Conservation (phyloP, 2,888 invertebrate species). For the Morpho achilles region DNA sequence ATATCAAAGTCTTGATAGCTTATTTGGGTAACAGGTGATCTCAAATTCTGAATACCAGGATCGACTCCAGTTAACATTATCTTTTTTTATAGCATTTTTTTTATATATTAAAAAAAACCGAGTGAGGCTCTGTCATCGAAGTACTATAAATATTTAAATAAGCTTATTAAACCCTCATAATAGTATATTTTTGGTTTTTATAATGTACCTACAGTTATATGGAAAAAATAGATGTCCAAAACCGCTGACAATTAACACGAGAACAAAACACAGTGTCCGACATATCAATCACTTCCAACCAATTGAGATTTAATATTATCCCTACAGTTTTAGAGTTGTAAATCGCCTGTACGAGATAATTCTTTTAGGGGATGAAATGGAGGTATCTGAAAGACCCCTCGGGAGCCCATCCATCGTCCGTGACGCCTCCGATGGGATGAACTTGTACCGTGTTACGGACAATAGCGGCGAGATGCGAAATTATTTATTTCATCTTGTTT, state of each 20-base stretch:
- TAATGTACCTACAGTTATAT: background rate
- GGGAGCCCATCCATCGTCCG: constrained; percentile 17
- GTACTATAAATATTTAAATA: too few relatives aligned
- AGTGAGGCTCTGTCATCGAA: too few relatives aligned
- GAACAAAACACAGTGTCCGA: constrained; percentile 9
- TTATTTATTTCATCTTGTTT: constrained; percentile 3
- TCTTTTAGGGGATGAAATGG: constrained; percentile 9
- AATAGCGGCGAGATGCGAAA: constrained; percentile 6
- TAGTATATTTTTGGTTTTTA: background rate
- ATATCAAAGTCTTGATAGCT: too few relatives aligned
- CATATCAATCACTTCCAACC: background rate
- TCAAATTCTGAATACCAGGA: too few relatives aligned
- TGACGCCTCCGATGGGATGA: constrained; percentile 15
- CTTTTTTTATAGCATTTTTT: too few relatives aligned
- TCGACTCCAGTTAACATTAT: too few relatives aligned
- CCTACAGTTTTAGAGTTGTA: background rate
- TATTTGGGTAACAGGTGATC: too few relatives aligned
- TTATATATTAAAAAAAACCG: too few relatives aligned
- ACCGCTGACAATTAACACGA: constrained; percentile 6
- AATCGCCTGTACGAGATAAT: background rate
- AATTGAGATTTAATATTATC: background rate
- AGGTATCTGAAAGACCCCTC: constrained; percentile 8
- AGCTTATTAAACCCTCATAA: too few relatives aligned
- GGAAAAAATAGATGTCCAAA: constrained; percentile 1
- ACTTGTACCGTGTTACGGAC: constrained; percentile 10